phyloP scores from a whole-genome alignment of 2,113 vertebrate genomes.

The Chroicocephalus ridibundus region DNA sequence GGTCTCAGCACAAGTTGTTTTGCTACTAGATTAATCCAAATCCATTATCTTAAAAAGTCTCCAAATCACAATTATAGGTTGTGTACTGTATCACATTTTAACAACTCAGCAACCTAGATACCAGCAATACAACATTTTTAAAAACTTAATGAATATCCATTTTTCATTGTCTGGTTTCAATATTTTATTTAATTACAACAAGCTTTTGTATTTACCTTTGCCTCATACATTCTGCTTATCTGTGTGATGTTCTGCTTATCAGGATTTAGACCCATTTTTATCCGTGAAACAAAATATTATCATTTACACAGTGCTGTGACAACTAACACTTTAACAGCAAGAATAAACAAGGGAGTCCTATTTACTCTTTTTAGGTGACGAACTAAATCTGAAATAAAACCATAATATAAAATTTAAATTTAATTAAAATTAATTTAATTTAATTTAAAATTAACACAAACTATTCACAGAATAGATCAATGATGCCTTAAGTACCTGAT shows the following conservation, averaged over 20 bases:
- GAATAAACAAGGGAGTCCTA: not conserved
- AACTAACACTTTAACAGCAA: not conserved
- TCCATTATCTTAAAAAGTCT: not conserved
- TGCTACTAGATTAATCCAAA: not conserved
- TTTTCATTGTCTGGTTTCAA: slow-evolving; percentile 20
- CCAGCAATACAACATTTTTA: slow-evolving; percentile 3
- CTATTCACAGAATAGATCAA: not conserved
- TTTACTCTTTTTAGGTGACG: not conserved
- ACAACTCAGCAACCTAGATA: not conserved
- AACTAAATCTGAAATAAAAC: not conserved
- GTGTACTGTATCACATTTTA: not conserved
- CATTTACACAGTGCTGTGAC: not conserved
- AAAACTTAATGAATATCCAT: slow-evolving; percentile 13
- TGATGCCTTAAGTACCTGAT: not conserved
- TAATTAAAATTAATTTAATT: not conserved
- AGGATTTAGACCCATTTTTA: slow-evolving; percentile 26
- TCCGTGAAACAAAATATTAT: slow-evolving; percentile 12
- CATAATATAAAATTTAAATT: not conserved
- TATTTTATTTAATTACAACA: slow-evolving; percentile 29
- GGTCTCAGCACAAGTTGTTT: not conserved
- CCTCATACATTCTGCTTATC: slow-evolving; percentile 15
- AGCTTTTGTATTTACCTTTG: slow-evolving; percentile 36
- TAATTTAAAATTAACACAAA: not conserved
- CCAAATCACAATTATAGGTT: not conserved
- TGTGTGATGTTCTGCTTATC: slow-evolving; percentile 30